Evolutionary conservation across 2,113 vertebrate species (phyloP).

Genomic region (Neogobius melanostomus): DNA sequence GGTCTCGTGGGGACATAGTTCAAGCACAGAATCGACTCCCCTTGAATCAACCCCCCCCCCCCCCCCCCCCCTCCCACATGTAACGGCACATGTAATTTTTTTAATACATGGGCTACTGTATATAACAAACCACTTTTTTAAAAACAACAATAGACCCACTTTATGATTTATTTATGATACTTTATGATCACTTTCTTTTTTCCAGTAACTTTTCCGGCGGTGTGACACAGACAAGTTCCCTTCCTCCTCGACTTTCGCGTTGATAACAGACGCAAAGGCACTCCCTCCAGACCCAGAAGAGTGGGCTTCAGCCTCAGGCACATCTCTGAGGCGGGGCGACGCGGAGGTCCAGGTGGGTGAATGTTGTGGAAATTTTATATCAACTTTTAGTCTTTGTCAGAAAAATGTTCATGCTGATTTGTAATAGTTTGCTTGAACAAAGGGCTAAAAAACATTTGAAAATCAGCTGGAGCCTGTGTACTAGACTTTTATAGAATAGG

Average conservation of each 20-base stretch:
- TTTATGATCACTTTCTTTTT: constrained; percentile 5
- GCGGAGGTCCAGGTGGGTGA: constrained; percentile 71
- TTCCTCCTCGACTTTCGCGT: constrained; percentile 9
- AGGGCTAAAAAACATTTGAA: no score
- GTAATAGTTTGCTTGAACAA: not conserved
- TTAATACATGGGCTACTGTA: not conserved
- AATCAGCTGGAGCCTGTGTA: no score
- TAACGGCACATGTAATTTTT: not conserved
- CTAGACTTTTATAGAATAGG: no score
- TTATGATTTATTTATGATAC: no score
- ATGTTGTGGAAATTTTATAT: constrained; percentile 1
- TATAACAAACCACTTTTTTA: not conserved
- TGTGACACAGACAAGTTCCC: constrained; percentile 35
- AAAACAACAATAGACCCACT: no score
- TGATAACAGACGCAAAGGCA: constrained; percentile 30
- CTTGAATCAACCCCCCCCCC: constrained; percentile 3
- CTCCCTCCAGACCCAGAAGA: constrained; percentile 46
- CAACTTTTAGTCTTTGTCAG: not conserved
- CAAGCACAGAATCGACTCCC: constrained; percentile 29
- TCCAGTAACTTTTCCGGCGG: constrained; percentile 52
- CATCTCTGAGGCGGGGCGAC: constrained; percentile 74
- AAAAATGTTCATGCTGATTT: not conserved
- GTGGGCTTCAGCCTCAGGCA: constrained; percentile 77
- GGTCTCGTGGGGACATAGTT: constrained; percentile 48
- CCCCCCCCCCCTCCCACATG: not conserved